Evolutionary conservation across 35 echinoderm and acorn worm genomes (phyloP), one percentile per base, ranked within the genome.

Genomic region (Holothuria glaberrima): DNA sequence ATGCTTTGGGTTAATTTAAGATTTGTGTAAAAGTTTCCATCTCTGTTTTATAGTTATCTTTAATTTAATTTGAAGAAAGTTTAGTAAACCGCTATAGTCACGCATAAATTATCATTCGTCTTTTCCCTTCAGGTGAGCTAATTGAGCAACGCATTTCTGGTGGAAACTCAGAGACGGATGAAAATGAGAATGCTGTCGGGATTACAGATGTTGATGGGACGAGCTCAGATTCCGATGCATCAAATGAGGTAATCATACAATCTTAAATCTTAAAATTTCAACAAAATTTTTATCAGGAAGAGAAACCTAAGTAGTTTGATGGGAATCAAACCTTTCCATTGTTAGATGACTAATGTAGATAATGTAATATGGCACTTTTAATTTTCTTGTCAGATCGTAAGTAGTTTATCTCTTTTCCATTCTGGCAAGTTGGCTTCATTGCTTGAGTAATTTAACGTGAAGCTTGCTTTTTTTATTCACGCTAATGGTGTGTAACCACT

Each of bases 101-200:
- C 26, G 24, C 10, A 12, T 22, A 48, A 12, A 24, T 48, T 48
- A 48, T 78, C 30, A 33, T 48, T 48, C 21, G 5, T 28, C 34
- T 31, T 32, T 48, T 78, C 22, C 44, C 25, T 48, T 78, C 9
- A 78, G 74, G 36, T 25, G 74, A 78, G 5, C 18, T 78, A 28
- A 29, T 78, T 22, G 74, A 78, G 74, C 44, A 48, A 22, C 35
- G 74, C 25, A 54, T 54, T 54, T 17, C 50, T 14, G 50, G 50
- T 25, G 74, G 74, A 14, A 78, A 78, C 74, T 78, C 74, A 21
- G 74, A 78, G 44, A 78, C 18, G 3, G 74, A 78, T 78, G 74
- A 78, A 78, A 78, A 78, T 25, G 74, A 78, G 24, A 78, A 78
- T 25, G 74, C 38, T 48, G n/a, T 78, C 12, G 74, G 27, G 44